Base-by-base conservation (phyloP, 2,113 vertebrate genomes). In the Alligator mississippiensis region DNA sequence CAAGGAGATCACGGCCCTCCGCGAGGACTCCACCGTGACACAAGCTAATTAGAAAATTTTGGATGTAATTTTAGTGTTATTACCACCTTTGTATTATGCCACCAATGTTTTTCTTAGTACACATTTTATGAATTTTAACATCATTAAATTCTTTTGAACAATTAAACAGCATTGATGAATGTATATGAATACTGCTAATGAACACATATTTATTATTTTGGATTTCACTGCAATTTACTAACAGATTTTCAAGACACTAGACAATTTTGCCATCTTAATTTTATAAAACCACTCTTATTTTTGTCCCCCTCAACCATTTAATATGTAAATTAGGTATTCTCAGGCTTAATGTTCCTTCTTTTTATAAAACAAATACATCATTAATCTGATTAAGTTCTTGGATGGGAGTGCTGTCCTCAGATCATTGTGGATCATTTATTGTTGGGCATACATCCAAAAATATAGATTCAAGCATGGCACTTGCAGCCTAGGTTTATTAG, bases 321-420 rank as follows among this genome's bases (percentile, higher is more conserved):
- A 75, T 97, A 97, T 97, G 96, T 95, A 98, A 98, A 98, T 98
- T 98, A 98, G 98, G 96, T 96, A 97, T 98, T 98, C 95, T 98
- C 95, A 94, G 96, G 96, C 94, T 97, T 98, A 98, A 98, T 98
- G 98, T 98, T 98, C 98, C 98, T 98, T 97, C 98, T 98, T 98
- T 98, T 98, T 99, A 98, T 98, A 98, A 98, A 98, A 98, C 98
- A 99, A 99, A 99, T 98, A 98, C 97, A 98, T 98, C 97, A 99
- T 99, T 99, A 98, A 98, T 98, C 98, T 99, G 98, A 99, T 99
- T 99, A 99, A 98, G 96, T 98, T 98, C 98, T 98, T 98, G 97
- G 97, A 98, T 93, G 97, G 94, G 96, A 98, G 96, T 96, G 93
- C 96, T 97, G 95, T 98, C 96, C 98, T 97, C 97, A 98, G 98